Evolutionary conservation across 2,888 invertebrate species (phyloP).

Genomic region (Ichneumoninae sp.): DNA sequence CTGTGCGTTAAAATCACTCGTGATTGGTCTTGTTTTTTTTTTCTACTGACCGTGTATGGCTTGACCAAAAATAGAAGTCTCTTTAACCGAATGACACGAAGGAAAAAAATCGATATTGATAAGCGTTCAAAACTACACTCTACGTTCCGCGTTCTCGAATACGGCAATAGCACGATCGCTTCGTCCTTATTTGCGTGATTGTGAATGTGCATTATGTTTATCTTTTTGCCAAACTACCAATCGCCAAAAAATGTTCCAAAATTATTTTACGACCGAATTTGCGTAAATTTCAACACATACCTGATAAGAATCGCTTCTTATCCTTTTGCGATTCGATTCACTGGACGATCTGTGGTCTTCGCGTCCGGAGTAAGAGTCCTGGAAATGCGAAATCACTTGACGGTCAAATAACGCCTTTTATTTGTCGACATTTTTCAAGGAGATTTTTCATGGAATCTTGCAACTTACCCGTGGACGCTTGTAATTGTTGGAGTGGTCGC

Average conservation of each 20-base stretch:
- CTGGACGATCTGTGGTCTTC: constrained; percentile 82
- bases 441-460: background rate
- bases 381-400: background rate
- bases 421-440: background rate
- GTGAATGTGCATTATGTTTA: constrained; percentile 20
- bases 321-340: constrained; percentile 80
- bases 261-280: constrained; percentile 18
- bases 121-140: constrained; percentile 6
- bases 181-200: constrained; percentile 13
- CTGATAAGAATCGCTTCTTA: constrained; percentile 82
- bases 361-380: constrained; percentile 81
- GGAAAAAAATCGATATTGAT: background rate
- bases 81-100: background rate
- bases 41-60: background rate
- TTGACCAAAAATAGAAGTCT: background rate
- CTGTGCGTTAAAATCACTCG: constrained; percentile 45
- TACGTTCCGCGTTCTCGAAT: background rate
- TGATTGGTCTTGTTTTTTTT: constrained; percentile 39
- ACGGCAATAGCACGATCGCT: background rate
- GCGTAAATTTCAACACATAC: constrained; percentile 72
- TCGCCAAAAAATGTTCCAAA: background rate
- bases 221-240: constrained; percentile 16
- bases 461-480: constrained; percentile 80
- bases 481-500: constrained; percentile 81
- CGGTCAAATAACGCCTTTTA: background rate